phyloP scores from a whole-genome alignment of 2,888 invertebrate species.

The Panorpa germanica region DNA sequence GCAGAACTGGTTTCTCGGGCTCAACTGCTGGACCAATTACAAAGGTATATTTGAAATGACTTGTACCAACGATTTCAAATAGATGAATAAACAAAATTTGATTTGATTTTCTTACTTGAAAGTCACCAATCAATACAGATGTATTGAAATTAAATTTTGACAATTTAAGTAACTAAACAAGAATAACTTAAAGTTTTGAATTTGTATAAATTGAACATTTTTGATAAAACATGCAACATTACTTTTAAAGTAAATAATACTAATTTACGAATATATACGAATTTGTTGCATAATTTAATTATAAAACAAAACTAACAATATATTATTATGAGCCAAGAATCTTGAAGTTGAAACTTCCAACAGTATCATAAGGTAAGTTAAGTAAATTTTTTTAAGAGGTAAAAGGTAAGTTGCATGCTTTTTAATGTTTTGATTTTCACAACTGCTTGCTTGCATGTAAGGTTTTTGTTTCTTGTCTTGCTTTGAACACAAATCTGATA shows the following conservation, averaged over 20 bases:
- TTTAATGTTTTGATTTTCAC: conserved; percentile 23
- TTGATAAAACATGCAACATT: conserved; percentile 18
- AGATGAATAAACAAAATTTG: no score
- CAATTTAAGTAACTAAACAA: no score
- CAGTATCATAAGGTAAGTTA: no score
- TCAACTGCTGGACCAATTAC: conserved; percentile 80
- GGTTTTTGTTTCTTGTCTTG: conserved; percentile 26
- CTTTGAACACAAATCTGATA: no score
- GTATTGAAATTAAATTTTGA: no score
- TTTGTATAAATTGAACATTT: no score
- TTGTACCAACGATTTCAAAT: no score
- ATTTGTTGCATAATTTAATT: conserved; percentile 18
- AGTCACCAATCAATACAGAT: no score
- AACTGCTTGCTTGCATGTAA: conserved; percentile 28
- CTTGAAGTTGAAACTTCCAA: no score
- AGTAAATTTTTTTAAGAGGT: conserved; percentile 9
- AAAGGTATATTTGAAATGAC: conserved; percentile 64
- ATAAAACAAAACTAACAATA: conserved; percentile 28
- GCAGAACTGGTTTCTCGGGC: conserved; percentile 32
- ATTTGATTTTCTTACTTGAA: no score
- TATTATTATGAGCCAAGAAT: no score
- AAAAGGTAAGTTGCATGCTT: conserved; percentile 19
- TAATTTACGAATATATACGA: conserved; percentile 22
- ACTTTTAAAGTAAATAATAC: conserved; percentile 17
- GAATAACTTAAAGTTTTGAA: no score